Evolutionary conservation across 2,797 vertebrate species (phyloP).

Genomic region (Melanotaenia boesemani): DNA sequence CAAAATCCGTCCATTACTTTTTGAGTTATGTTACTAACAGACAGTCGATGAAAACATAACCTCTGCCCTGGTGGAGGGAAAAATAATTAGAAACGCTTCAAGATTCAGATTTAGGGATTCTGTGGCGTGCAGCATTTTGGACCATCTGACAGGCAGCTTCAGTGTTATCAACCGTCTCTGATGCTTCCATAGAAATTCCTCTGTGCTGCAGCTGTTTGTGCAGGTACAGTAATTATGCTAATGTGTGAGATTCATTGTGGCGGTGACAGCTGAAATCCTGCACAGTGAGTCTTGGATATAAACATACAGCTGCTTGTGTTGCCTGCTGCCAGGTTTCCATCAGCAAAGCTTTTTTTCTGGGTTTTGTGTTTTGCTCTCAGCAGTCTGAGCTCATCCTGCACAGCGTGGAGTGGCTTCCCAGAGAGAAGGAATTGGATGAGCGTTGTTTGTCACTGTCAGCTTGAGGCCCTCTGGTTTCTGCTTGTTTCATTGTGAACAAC

Average conservation of each 20-base stretch:
- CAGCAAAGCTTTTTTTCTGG: conserved; percentile 10
- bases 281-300: conserved; percentile 3
- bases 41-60: no score
- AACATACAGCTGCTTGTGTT: background rate
- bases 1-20: no score
- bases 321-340: conserved; percentile 37
- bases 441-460: conserved; percentile 35
- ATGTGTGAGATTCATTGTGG: conserved; percentile 11
- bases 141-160: background rate
- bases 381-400: conserved; percentile 9
- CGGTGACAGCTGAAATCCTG: conserved; percentile 5
- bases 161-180: background rate
- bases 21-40: no score
- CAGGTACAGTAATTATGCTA: conserved; percentile 22
- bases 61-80: no score
- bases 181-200: background rate
- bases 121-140: background rate
- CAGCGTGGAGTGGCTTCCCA: conserved; percentile 23
- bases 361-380: conserved; percentile 21
- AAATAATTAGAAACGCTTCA: background rate
- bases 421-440: conserved; percentile 12
- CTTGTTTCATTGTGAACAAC: conserved; percentile 7
- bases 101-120: background rate
- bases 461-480: conserved; percentile 14
- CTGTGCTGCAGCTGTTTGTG: background rate